Evolutionary conservation across 2,113 vertebrate genomes (phyloP).

Genomic region (Onychorhynchus coronatus): DNA sequence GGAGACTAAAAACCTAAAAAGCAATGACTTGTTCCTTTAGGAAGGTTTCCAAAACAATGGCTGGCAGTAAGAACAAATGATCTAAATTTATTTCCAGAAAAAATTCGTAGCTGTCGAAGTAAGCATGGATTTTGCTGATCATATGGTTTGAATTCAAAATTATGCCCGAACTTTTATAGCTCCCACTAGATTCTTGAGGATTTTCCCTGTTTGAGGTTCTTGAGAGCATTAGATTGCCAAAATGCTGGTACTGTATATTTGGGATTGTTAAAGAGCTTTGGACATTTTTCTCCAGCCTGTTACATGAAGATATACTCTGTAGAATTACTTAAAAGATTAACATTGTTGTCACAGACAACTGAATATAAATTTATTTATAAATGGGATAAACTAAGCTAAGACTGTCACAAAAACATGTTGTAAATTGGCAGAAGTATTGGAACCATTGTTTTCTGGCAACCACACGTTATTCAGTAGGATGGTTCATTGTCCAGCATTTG

Average conservation of each 20-base stretch:
- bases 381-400: background rate
- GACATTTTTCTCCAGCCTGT: background rate
- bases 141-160: slow-evolving; percentile 48
- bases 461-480: background rate
- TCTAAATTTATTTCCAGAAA: slow-evolving; percentile 20
- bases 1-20: slow-evolving; percentile 41
- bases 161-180: background rate
- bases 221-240: background rate
- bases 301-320: background rate
- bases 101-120: background rate
- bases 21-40: slow-evolving; percentile 3
- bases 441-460: background rate
- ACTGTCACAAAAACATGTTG: background rate
- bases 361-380: background rate
- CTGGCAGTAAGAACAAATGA: slow-evolving; percentile 8
- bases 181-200: background rate
- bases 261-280: background rate
- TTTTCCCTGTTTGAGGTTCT: background rate
- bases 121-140: slow-evolving; percentile 11
- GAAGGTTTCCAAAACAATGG: slow-evolving; percentile 42
- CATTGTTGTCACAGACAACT: background rate
- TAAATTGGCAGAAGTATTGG: background rate
- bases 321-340: background rate
- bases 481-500: background rate
- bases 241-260: background rate